Base-by-base conservation (phyloP, 2,888 invertebrate species). In the Leucoma salicis region DNA sequence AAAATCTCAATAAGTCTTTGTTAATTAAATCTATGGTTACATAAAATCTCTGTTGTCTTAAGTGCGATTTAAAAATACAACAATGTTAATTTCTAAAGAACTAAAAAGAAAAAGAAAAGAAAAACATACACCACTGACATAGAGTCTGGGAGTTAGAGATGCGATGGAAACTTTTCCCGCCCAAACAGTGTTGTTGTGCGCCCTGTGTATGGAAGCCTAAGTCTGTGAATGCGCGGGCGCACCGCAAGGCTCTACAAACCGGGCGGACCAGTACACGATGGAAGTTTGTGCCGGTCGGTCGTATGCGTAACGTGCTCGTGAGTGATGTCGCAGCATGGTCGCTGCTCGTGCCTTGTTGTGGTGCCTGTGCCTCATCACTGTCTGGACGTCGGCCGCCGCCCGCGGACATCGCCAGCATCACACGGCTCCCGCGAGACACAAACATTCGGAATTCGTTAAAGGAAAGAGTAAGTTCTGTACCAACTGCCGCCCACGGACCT, bases 361-460 rank as follows among this genome's bases (percentile, higher is more conserved):
- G 81, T 80, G 79, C 72, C 69, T 85, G 73, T 78, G 78, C 75
- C 70, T 84, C 41, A 57, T 67, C 64, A 72, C 70, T 58, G 66
- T 74, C 46, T 66, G 66, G 62, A 53, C 50, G 57, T 65, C 65
- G 59, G 71, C 70, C 59, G 75, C 78, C 49, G 74, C 76, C 52
- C 73, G 70, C 53, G 69, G 68, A 45, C 74, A 81, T 53, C 79
- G 83, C 54, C 59, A 72, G 44, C 76, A 82, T 61, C 82, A 78
- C 69, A 60, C 70, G 57, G 72, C 77, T 46, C 68, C 75, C 56
- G 65, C 77, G 47, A 72, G 80, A 40, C 79, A 84, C 63, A 82
- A 82, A 63, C 82, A 90, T 65, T 93, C 93, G 62, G 94, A 94
- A 77, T 94, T 94, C 78, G 94, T 94, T 78, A 94, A 94, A 82